A percentile compares a stretch with the other conserved stretches of the same genome.
Evolutionary conservation across 1,140 invertebrate species (phyloP).

Genomic region (Acromyrmex heyeri): DNA sequence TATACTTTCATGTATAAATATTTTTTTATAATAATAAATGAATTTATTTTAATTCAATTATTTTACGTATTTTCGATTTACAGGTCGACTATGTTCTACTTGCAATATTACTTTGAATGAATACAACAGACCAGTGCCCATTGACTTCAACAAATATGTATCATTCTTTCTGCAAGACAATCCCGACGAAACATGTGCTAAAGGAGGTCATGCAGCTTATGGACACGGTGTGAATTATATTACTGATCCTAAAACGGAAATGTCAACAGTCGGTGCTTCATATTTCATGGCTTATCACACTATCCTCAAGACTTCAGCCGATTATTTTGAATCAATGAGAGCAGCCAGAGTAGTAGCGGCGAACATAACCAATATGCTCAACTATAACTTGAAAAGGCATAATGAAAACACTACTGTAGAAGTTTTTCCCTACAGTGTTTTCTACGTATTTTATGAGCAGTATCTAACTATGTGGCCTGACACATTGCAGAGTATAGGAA

Average conservation of each 20-base stretch:
- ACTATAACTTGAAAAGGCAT: slow-evolving; percentile 86
- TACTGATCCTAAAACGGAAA: slow-evolving; percentile 82
- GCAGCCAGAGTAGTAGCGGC: slow-evolving; percentile 92
- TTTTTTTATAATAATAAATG: too few relatives aligned
- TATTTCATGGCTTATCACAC: slow-evolving; percentile 99
- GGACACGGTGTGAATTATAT: slow-evolving; percentile 90
- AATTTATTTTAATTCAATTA: slow-evolving; percentile 54
- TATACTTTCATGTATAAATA: slow-evolving; percentile 27
- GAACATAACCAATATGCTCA: slow-evolving; percentile 94
- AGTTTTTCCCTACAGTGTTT: slow-evolving; percentile 99
- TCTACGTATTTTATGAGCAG: slow-evolving; percentile 99
- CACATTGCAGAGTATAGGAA: slow-evolving; percentile 94
- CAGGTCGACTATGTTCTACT: slow-evolving; percentile 73
- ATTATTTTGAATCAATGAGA: slow-evolving; percentile 96
- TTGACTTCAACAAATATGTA: slow-evolving; percentile 93
- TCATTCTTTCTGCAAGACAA: slow-evolving; percentile 97
- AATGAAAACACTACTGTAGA: slow-evolving; percentile 88
- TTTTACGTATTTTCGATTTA: slow-evolving; percentile 31
- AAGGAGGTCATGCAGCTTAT: slow-evolving; percentile 95
- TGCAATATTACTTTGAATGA: slow-evolving; percentile 87
- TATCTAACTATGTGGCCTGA: slow-evolving; percentile 98
- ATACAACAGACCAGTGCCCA: slow-evolving; percentile 88
- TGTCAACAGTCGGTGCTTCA: slow-evolving; percentile 89
- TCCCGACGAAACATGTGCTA: slow-evolving; percentile 93
- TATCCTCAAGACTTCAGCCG: slow-evolving; percentile 95